Base-by-base conservation (phyloP, 2,888 invertebrate genomes). In the Empis livida region DNA sequence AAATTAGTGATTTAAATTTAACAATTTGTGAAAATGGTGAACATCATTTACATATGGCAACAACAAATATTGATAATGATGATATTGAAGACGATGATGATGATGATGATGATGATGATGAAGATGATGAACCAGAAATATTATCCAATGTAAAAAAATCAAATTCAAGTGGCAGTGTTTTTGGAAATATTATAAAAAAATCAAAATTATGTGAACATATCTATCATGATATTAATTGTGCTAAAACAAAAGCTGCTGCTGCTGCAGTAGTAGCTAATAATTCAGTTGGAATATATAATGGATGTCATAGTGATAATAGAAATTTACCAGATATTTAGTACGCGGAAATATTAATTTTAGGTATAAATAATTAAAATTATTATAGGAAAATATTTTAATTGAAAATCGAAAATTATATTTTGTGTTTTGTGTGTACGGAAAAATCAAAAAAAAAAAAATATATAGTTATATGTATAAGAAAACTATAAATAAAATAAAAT, bases 271-370 rank as follows among this genome's bases (percentile, higher is more conserved):
- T 47, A 44, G 44, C 32, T 43, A 51, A 47, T 45, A 49, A 46
- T 6, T 27, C 15, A 40, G 46, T 20, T 39, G 20, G 41, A 14
- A 41, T 13, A 13, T 16, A 13, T 27, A 41, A 41, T 41, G 41
- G 49, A 49, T 44, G 40, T 32, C 45, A 51, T 49, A 49, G 48
- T 46, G 49, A 46, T 30, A n/a, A 56, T 13, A 61, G 61, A 46
- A 63, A 57, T 45, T 61, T 65, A 51, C 64, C 67, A 59, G 66
- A 67, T 55, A 67, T 67, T 61, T 67, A 67, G 65, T 67, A 67
- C 62, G 65, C 65, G 59, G 66, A 67, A 59, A 62, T 65, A 56
- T 63, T 66, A 56, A 62, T 65, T 58, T 60, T 64, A 56, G 64
- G 27, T 4, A 41, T 17, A 27, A 27, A 27, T 27, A 27, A 27